A percentile compares a stretch with the other conserved stretches of the same genome.
Conservation (phyloP, 2,113 vertebrate species). For the Mobula birostris region DNA sequence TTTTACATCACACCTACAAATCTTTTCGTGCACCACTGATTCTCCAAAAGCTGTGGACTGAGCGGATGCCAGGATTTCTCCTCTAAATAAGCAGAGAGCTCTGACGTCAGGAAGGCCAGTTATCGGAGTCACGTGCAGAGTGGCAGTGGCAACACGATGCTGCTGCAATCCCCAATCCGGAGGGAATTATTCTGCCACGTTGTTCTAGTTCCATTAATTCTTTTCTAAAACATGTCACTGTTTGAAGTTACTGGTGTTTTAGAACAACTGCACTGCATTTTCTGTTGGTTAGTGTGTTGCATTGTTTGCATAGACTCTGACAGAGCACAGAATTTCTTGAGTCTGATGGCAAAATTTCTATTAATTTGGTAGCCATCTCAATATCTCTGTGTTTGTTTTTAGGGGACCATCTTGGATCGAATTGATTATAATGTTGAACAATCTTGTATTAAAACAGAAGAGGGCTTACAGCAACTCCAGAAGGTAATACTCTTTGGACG, state of each 20-base stretch:
- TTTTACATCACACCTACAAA: background rate
- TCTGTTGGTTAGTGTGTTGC: background rate
- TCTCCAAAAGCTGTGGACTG: background rate
- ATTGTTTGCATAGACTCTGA: background rate
- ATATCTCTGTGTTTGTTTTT: slow-evolving; percentile 16
- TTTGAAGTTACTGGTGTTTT: no score
- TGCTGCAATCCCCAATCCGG: background rate
- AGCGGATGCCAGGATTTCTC: background rate
- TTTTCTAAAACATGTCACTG: background rate
- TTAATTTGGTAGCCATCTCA: background rate
- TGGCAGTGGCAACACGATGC: background rate
- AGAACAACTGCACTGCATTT: background rate
- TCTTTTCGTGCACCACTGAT: background rate
- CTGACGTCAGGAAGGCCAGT: background rate
- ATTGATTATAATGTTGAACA: slow-evolving; percentile 98
- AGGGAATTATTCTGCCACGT: background rate
- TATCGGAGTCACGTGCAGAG: background rate
- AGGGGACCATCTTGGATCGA: slow-evolving; percentile 94
- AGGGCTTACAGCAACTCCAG: slow-evolving; percentile 86
- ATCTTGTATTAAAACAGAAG: slow-evolving; percentile 92
- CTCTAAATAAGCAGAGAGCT: background rate
- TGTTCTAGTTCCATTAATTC: background rate
- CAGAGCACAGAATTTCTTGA: background rate
- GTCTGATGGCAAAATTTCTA: background rate
- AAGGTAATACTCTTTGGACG: slow-evolving; percentile 67